A percentile compares a stretch with the other conserved stretches of the same genome.
Conservation (phyloP, 2,888 invertebrate genomes). For the Bombylius major region DNA sequence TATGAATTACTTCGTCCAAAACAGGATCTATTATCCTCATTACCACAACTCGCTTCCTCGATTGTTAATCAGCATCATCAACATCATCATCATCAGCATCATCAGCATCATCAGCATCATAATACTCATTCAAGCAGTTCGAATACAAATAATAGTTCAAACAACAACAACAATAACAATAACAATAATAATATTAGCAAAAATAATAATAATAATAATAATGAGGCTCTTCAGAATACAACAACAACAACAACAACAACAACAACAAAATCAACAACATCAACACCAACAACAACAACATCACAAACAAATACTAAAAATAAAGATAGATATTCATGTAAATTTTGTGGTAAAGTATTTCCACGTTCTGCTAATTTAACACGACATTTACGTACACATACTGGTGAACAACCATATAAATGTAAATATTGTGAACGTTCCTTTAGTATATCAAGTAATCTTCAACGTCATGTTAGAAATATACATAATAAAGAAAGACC, state of each 20-base stretch:
- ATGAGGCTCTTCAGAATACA: conserved; percentile 18
- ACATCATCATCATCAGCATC: conserved; percentile 17
- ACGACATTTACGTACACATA: conserved; percentile 91
- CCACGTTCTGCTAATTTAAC: conserved; percentile 96
- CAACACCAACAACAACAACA: conserved; percentile 19
- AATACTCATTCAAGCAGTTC: neutral
- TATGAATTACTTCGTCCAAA: conserved; percentile 46
- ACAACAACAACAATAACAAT: conserved; percentile 15
- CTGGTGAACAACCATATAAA: conserved; percentile 95
- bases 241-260: conserved; percentile 10
- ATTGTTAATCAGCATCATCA: conserved; percentile 12
- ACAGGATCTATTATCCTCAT: conserved; percentile 31
- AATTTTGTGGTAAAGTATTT: conserved; percentile 95
- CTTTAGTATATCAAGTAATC: conserved; percentile 96
- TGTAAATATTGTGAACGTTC: conserved; percentile 98
- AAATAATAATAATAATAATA: conserved; percentile 17
- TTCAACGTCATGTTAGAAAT: conserved; percentile 95
- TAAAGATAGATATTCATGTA: conserved; percentile 90
- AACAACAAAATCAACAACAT: conserved; percentile 23
- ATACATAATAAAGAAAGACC: conserved; percentile 99
- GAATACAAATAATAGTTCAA: conserved; percentile 7
- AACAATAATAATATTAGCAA: conserved; percentile 17
- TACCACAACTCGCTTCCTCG: conserved; percentile 14
- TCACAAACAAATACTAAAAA: conserved; percentile 44
- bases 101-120: conserved; percentile 8